These are phyloP conservation scores for Bhutanitis thaidina DNA, from an alignment of 2,888 invertebrate species.

Conservation along the genomic window DNA sequence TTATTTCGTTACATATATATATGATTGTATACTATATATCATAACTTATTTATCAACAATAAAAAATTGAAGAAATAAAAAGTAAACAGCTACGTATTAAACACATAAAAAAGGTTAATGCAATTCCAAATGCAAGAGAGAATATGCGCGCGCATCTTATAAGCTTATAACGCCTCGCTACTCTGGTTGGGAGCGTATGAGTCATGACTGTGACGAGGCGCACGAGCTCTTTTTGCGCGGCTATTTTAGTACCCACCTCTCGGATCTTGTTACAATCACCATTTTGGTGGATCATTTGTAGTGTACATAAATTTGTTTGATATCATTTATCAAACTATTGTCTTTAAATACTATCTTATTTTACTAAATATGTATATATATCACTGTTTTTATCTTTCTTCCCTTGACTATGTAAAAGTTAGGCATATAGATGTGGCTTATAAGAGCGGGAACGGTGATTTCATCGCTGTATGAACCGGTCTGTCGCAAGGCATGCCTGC, in stretches of 20 bases:
- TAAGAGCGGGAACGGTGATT: not conserved
- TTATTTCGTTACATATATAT: too few relatives aligned
- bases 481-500: not conserved
- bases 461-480: slow-evolving; percentile 8
- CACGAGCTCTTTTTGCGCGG: slow-evolving; percentile 30
- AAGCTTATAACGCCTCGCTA: slow-evolving; percentile 1
- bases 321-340: too few relatives aligned
- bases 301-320: not conserved
- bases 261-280: slow-evolving; percentile 69
- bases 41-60: too few relatives aligned
- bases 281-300: slow-evolving; percentile 42
- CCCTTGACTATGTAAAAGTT: too few relatives aligned
- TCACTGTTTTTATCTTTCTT: too few relatives aligned
- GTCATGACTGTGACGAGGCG: slow-evolving; percentile 37
- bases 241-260: slow-evolving; percentile 39
- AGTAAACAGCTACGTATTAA: too few relatives aligned
- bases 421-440: too few relatives aligned
- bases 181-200: slow-evolving; percentile 27
- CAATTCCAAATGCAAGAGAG: not conserved
- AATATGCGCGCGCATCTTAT: not conserved
- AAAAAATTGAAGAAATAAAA: too few relatives aligned
- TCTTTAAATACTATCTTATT: too few relatives aligned
- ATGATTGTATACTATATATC: too few relatives aligned
- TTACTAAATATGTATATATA: too few relatives aligned
- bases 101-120: not conserved